Evolutionary conservation across 2,797 vertebrate genomes (phyloP), one percentile per base, ranked within the genome.

Genomic region (Hipposideros larvatus): DNA sequence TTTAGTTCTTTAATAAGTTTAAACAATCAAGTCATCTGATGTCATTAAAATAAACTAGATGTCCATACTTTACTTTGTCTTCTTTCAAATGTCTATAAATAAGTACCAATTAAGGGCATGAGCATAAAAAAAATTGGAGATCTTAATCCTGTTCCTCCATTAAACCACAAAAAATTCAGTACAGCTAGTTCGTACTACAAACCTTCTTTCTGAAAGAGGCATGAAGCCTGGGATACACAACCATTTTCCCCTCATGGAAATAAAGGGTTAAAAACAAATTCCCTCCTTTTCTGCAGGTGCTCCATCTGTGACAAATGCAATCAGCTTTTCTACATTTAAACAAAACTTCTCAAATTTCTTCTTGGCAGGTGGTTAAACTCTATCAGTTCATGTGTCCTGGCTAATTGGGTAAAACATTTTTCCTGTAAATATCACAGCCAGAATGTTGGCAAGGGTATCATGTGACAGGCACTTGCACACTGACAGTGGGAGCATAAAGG

Each of bases 341-440:
- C 26, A 53, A 80, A 95, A 93, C 82, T 96, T 96, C 94, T 98
- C 95, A 96, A 97, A 95, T 98, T 97, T 96, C 96, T 79, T 96
- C 48, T 92, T 0, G 0, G 92, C 97, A 98, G 97, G 96, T 97
- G 97, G 95, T 85, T 88, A 95, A 96, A 63, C 73, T 93, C 79
- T 94, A 94, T 84, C 73, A 94, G 53, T 91, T 96, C 88, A 91
- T 65, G 28, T 92, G 91, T 73, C 78, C 83, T 96, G 48, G 78
- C 16, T 98, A 97, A 98, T 97, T 96, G 70, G 90, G 83, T 79
- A 96, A 95, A 89, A 93, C 59, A 78, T 85, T 92, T 89, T 83
- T 37, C 63, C 70, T 61, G 28, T 91, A 94, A 96, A 95, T 88
- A 73, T 80, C 65, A 92, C 21, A 96, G 65, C 48, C 86, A 92